Evolutionary conservation across 2,113 vertebrate genomes (phyloP), one percentile per base, ranked within the genome.

Genomic region (Corydoras sp.): DNA sequence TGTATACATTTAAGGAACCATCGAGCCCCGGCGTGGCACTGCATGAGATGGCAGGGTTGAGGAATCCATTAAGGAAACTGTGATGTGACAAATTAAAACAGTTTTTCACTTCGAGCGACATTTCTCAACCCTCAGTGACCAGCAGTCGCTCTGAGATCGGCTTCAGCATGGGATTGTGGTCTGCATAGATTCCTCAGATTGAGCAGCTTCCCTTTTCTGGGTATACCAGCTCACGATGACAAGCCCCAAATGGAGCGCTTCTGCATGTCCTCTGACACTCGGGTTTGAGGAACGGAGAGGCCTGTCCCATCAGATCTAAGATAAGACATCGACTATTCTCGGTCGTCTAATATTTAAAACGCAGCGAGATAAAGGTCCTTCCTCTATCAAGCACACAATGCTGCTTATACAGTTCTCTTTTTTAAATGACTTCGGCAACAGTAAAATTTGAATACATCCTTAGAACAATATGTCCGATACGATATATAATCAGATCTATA

Each of bases 171-270:
- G 78, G 81, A 77, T 78, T 58, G 53, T 54, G 66, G 48, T 70
- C 11, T 76, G 62, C 71, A 14, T 78, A 50, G 68, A 62, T 69
- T 60, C 72, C 31, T 72, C 5, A 74, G 76, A 61, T 77, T 63
- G 18, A 69, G 30, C 18, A 76, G 69, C 79, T 79, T 85, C 80
- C 62, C 77, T 85, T 88, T 86, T 84, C 68, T 82, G 56, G 63
- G 62, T 79, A 73, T 76, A 81, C 80, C 71, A 66, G 2, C 64
- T 89, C 85, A 88, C 10, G 15, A 80, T 86, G 84, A 86, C 83
- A 76, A 60, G 50, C 71, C 77, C 70, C 35, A 13, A 76, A 54
- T 58, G 69, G 73, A 71, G 83, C 69, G 11, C 72, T 64, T 64
- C 49, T 59, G 58, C 24, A 18, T 53, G 62, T 73, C 68, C 53